These are phyloP conservation scores for Meriones unguiculatus DNA, from an alignment of 2,113 vertebrate species.

Conservation along the genomic window DNA sequence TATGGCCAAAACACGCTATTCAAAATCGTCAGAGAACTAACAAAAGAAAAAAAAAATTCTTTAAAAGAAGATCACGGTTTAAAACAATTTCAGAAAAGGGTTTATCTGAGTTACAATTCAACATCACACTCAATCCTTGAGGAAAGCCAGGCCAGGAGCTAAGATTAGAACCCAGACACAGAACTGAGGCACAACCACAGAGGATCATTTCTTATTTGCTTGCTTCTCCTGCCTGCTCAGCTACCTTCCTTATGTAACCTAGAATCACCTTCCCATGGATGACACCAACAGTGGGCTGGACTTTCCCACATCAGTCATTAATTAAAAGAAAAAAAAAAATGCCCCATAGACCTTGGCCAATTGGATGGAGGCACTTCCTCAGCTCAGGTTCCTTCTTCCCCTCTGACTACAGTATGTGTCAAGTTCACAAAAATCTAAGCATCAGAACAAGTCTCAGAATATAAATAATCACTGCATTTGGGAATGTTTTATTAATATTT, in stretches of 20 bases:
- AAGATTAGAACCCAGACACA: neutral
- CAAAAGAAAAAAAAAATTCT: neutral
- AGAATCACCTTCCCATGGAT: neutral
- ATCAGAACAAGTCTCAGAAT: neutral
- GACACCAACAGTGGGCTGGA: neutral
- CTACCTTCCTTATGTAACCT: neutral
- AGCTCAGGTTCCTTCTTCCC: neutral
- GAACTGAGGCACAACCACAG: neutral
- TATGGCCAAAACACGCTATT: neutral
- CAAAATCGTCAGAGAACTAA: neutral
- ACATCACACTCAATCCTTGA: neutral
- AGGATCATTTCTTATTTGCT: neutral
- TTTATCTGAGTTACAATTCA: neutral
- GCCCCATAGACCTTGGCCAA: neutral
- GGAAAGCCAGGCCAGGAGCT: neutral
- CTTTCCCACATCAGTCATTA: neutral
- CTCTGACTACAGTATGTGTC: neutral
- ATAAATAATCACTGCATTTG: neutral
- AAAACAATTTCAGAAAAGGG: neutral
- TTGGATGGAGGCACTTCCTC: neutral
- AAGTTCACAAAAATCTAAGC: neutral
- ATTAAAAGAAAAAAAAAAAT: neutral
- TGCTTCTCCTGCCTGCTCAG: neutral
- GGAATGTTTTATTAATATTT: constrained; percentile 10
- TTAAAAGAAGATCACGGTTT: neutral